Base-by-base conservation (phyloP, 2,888 invertebrate species). In the Sussaba pulchella region DNA sequence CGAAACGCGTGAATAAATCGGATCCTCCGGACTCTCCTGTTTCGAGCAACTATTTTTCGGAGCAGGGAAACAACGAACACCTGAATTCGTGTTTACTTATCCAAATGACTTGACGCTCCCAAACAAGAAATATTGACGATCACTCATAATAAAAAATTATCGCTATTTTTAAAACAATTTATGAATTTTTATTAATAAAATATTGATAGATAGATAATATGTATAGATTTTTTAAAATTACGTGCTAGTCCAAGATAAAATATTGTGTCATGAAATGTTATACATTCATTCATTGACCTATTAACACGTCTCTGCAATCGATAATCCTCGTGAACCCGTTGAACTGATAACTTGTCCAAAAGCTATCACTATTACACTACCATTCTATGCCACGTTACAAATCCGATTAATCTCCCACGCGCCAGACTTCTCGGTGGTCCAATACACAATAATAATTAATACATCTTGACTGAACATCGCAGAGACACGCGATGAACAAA, bases 401-500 rank as follows among this genome's bases (percentile, higher is more conserved):
- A 5, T 10, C 6, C 19, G 50, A 26, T 54, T 54, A 14, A 6
- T 6, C 12, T 1, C 6, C 12, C 1, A 54, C 8, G 3, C 6
- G n/a, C n/a, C n/a, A 4, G 26, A 31, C n/a, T 54, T 31, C n/a
- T n/a, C n/a, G n/a, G n/a, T n/a, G n/a, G n/a, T n/a, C 12, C n/a
- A n/a, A 1, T 31, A 26, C 3, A n/a, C 26, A 54, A 54, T n/a
- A n/a, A 6, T 31, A 52, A 57, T 31, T 14, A 57, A 14, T 31
- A 1, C 31, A 31, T 57, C 54, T 14, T 8, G 14, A 31, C 2
- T 1, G 8, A 17, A 8, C 8, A 31, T 57, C 6, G 2, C 54
- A 31, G 26, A n/a, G 31, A 57, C 54, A 57, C 54, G 54, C 54
- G 14, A 57, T 1, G 54, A 21, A 63, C 57, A 12, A 21, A 63